Evolutionary conservation across 1,140 invertebrate genomes (phyloP), one percentile per base, ranked within the genome.

Genomic region (Macrobrachium nipponense): DNA sequence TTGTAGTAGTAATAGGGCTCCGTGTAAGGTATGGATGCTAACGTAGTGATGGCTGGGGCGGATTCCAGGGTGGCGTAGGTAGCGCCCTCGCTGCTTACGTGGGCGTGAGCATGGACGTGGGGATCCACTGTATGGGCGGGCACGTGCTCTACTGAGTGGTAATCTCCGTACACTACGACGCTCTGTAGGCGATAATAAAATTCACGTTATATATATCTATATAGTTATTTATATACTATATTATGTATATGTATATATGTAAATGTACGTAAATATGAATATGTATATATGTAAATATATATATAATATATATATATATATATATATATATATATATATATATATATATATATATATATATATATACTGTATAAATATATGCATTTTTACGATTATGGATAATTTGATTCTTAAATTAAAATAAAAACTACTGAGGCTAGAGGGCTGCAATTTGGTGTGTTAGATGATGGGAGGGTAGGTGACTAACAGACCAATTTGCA

Each of bases 21-120:
- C 17, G 76, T 10, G 68, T 86, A 86, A 51, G 83, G 58, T 0
- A 86, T 51, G 4, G 83, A 86, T 18, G 76, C 77, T 2, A 86
- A 77, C 44, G 83, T 86, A 43, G 83, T 86, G 77, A 86, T 86
- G 36, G 83, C 66, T 0, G 83, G 83, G 58, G 83, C 83, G 0
- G 77, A 80, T 58, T 86, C 83, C 20, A 86, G 68, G 5, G 83
- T 86, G 27, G 83, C 83, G 27, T 86, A 86, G 66, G 83, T 86
- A 59, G 83, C 83, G 27, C 83, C 83, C 68, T 86, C 83, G 59
- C 77, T 80, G 77, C 68, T 86, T 77, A 80, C 66, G 77, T 86
- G 83, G 80, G 68, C 23, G 80, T 82, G 80, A 66, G 76, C 83
- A 77, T 78, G 76, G 18, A 23, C n/a, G 58, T 79, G 76, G 18